Base-by-base conservation (phyloP, 2,888 invertebrate species). In the Saturnia pavonia region DNA sequence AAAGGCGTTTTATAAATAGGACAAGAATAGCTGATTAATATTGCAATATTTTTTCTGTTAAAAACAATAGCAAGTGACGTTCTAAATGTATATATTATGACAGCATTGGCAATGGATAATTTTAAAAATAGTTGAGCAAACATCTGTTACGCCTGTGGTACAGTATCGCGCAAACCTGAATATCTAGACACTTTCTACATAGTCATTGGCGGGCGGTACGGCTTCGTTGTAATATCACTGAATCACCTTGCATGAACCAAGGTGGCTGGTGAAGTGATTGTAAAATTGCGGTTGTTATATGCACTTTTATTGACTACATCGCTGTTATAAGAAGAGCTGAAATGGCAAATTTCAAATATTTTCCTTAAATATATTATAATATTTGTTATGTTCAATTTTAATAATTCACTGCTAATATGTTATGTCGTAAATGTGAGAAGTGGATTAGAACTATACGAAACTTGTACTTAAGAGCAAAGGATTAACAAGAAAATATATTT, bases 171-270 rank as follows among this genome's bases (percentile, higher is more conserved):
- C 84, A 78, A 77, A 82, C 76, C 82, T 84, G 84, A 85, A 85
- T 84, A 82, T 82, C 85, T 87, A 88, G 88, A 85, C 82, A 90
- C 91, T 91, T 91, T 92, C 91, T 82, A 87, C 82, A 82, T 85
- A 81, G 88, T 88, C 88, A 91, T 91, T 91, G 91, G 91, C 81
- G 83, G 88, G 87, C 88, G 87, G 82, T 25, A 27, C 25, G 57
- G 27, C 27, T 81, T 77, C 82, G 81, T 85, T 88, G 88, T 88
- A 90, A 91, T 90, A 91, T 88, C 88, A 91, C 90, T 90, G 87
- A 90, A 88, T 90, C 89, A 91, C 92, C 90, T 92, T 89, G 93
- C 88, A 85, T 90, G 88, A 91, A 90, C 90, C 92, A 92, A 93
- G 92, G 91, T 87, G 82, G 83, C 83, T 82, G 72, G 78, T 80